These are phyloP conservation scores for Bradypodion pumilum DNA, from an alignment of 2,797 vertebrate genomes.

Conservation along the genomic window DNA sequence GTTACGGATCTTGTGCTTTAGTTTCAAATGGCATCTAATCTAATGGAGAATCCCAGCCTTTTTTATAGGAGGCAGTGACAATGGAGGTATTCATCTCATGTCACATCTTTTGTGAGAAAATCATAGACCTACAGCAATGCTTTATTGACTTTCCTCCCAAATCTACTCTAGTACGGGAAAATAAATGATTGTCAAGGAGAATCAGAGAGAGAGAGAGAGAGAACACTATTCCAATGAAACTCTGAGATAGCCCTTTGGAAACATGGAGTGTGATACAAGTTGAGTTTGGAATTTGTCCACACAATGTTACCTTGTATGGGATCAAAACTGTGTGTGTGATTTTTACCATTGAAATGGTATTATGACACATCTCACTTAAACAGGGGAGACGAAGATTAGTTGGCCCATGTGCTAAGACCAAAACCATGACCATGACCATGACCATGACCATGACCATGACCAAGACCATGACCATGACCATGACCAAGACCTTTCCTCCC, in stretches of 20 bases:
- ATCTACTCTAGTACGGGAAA: not conserved
- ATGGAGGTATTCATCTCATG: not conserved
- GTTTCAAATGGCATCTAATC: constrained; percentile 29
- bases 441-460: too few species aligned
- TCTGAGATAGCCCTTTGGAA: not conserved
- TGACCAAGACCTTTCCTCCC: too few species aligned
- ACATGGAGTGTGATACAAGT: not conserved
- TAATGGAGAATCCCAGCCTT: constrained; percentile 52
- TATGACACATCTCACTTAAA: not conserved
- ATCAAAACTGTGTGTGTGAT: too few species aligned
- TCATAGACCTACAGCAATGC: constrained; percentile 10
- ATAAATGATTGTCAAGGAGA: constrained; percentile 13
- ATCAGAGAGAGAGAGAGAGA: not conserved
- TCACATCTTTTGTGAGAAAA: constrained; percentile 25
- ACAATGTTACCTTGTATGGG: too few species aligned
- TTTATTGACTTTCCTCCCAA: constrained; percentile 29
- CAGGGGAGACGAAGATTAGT: too few species aligned
- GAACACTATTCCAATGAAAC: not conserved
- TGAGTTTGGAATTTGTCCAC: not conserved
- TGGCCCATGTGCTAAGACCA: too few species aligned
- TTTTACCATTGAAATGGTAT: too few species aligned
- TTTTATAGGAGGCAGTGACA: constrained; percentile 15
- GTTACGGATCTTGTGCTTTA: constrained; percentile 54
- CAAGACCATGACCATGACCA: too few species aligned
- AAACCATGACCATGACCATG: too few species aligned